Evolutionary conservation across 2,113 vertebrate genomes (phyloP), one percentile per base, ranked within the genome.

Genomic region (Heteronetta atricapilla): DNA sequence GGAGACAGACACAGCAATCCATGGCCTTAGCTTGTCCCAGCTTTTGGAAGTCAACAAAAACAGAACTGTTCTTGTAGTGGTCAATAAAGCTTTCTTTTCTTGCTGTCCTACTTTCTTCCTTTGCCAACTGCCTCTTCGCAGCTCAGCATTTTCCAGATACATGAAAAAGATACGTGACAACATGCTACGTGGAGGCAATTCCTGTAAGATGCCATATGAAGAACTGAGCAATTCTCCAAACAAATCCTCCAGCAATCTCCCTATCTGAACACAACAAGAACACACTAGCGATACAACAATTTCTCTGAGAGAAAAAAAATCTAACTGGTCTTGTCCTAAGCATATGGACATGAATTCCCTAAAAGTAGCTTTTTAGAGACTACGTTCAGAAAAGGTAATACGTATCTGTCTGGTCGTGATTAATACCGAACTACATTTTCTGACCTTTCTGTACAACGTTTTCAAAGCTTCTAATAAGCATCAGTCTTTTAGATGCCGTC

Each of bases 181-280:
- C 13, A 11, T 13, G 29, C 38, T 52, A 48, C 23, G 83, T 55
- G 6, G 0, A 0, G 76, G n/a, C 10, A 5, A n/a, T 13, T 53
- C 52, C 53, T 38, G 3, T 53, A 86, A 68, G 28, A 73, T 8
- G 4, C 10, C 64, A 3, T 23, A 64, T 4, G 18, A 82, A 69
- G 53, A 69, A n/a, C 1, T 3, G 60, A 48, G 31, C 8, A 19
- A 62, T 87, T 56, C 70, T 67, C 60, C 78, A 44, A 42, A 75
- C 31, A 76, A 87, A 67, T 3, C 8, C 31, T 7, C 0, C 7
- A 75, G 60, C 13, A n/a, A 68, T 36, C 36, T 86, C 17, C 6
- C 36, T 25, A 90, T 17, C 10, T 36, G 50, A 86, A 80, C 55
- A 66, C 26, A 29, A 72, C 25, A 79, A 26, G 72, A 73, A 23